Evolutionary conservation across 1,140 invertebrate genomes (phyloP).

Genomic region (Drosophila auraria): DNA sequence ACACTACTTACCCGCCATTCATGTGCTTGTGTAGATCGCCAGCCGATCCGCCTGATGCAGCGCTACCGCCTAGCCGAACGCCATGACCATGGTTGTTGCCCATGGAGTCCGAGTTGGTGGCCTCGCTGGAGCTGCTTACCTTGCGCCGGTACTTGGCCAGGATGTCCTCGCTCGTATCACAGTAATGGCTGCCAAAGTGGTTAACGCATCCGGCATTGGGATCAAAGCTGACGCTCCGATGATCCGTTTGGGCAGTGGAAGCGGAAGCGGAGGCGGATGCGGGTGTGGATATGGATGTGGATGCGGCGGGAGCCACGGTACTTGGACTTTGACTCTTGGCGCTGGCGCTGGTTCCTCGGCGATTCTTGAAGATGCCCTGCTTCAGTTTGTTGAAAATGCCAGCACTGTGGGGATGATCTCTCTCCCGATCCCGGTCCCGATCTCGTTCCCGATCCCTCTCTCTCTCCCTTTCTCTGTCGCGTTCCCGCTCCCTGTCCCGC

Average conservation of each 20-base stretch:
- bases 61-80: constrained; percentile 4
- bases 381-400: constrained; percentile 90
- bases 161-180: constrained; percentile 92
- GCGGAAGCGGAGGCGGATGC: not conserved
- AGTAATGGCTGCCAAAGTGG: constrained; percentile 53
- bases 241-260: constrained; percentile 11
- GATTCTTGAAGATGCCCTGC: constrained; percentile 88
- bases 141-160: constrained; percentile 97
- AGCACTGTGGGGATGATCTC: constrained; percentile 51
- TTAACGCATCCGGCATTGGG: constrained; percentile 50
- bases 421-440: constrained; percentile 13
- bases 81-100: constrained; percentile 63
- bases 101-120: constrained; percentile 85
- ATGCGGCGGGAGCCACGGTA: not conserved
- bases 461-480: constrained; percentile 18
- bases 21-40: constrained; percentile 45
- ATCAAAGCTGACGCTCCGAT: constrained; percentile 76
- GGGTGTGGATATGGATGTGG: not conserved
- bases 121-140: constrained; percentile 87
- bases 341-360: constrained; percentile 86
- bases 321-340: constrained; percentile 73
- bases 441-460: constrained; percentile 24
- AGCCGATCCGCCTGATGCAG: not conserved
- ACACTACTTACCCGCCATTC: constrained; percentile 57
- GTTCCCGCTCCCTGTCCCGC: constrained; percentile 62